Evolutionary conservation across 2,797 vertebrate species (phyloP), one percentile per base, ranked within the genome.

Genomic region (Galaxias olidus): DNA sequence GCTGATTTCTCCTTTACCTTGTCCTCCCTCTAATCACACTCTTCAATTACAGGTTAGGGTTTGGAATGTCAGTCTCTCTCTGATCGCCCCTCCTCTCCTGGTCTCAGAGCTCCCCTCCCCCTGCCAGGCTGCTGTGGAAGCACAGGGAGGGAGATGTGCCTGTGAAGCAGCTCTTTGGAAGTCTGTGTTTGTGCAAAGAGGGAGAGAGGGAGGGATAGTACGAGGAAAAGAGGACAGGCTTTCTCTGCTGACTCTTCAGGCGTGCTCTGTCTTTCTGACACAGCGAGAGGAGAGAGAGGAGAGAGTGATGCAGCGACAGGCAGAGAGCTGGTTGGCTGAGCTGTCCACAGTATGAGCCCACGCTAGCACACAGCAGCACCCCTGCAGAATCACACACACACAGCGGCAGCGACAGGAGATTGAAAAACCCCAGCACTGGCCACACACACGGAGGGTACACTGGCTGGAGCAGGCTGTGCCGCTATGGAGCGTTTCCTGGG

Each of bases 401-500:
- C 30, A 30, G 6, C 30, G 30, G 30, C 30, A 30, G 30, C 2
- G 30, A 49, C 4, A 9, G n/a, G 7, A 52, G 30, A 30, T 30
- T 6, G 30, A 6, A 30, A 3, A 30, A 30, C 30, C 30, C 30
- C 30, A 19, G 17, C 9, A 0, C 17, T 17, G 50, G 50, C 5
- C 14, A 19, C 50, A 52, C 50, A 19, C 50, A 52, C 15, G 12
- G 18, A 4, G 19, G 11, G 17, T 10, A 19, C 17, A 19, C 9
- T 17, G 50, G 19, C 48, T 14, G 48, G 48, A 4, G 11, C 8
- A 15, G 48, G 48, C 45, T 56, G 19, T 30, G 55, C 53, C 57
- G 70, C 45, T 70, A 98, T 98, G 97, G 96, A 99, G 67, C 93
- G 96, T 76, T 96, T 99, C 86, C 80, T 96, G 86, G 94, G 94